A percentile compares a stretch with the other conserved stretches of the same genome.
Conservation (phyloP, 2,797 vertebrate genomes). For the Tokudaia muenninki region DNA sequence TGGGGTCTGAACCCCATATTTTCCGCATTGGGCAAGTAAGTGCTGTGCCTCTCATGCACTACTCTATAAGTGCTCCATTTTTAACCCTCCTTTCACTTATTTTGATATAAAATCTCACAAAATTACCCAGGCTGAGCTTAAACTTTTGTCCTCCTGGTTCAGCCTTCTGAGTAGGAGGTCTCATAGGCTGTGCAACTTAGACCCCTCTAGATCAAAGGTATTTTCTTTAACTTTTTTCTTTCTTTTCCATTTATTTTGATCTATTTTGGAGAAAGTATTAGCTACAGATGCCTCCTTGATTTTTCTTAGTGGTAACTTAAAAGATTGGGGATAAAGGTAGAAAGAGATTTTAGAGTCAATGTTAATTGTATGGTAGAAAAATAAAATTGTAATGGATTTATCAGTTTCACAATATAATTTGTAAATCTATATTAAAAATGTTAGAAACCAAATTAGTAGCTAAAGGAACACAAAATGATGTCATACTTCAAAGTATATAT, state of each 20-base stretch:
- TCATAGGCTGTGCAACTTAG: neutral
- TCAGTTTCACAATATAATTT: constrained; percentile 14
- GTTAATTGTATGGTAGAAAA: constrained; percentile 9
- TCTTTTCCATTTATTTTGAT: neutral
- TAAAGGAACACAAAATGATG: neutral
- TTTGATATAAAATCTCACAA: neutral
- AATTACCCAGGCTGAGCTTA: neutral
- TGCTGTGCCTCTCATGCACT: neutral
- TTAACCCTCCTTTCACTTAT: neutral
- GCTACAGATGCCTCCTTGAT: neutral
- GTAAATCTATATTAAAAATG: constrained; percentile 29
- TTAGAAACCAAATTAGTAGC: constrained; percentile 29
- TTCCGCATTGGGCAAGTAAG: neutral
- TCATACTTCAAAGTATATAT: constrained; percentile 47
- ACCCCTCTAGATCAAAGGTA: neutral
- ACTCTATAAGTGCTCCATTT: neutral
- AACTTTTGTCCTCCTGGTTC: neutral
- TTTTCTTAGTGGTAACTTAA: neutral
- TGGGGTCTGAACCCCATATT: neutral
- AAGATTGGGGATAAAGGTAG: neutral
- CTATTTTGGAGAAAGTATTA: constrained; percentile 50
- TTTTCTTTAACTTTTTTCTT: constrained; percentile 5
- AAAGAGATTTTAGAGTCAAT: constrained; percentile 13
- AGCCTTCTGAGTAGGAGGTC: neutral
- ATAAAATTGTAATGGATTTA: neutral